Evolutionary conservation across 1,140 invertebrate genomes (phyloP).

Genomic region (Episyrphus balteatus): DNA sequence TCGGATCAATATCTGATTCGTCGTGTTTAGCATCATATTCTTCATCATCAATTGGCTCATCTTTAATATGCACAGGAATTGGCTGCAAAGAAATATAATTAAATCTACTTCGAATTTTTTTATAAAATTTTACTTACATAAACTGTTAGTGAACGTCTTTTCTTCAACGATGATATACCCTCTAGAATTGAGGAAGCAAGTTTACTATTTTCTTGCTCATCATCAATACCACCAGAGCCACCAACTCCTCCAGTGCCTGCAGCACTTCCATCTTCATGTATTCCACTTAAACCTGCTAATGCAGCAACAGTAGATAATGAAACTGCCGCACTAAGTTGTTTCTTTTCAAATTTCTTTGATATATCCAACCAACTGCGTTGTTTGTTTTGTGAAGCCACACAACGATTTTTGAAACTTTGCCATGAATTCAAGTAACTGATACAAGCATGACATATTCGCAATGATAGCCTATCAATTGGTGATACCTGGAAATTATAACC

Average conservation of each 20-base stretch:
- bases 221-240: slow-evolving; percentile 1
- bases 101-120: neutral
- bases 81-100: slow-evolving; percentile 15
- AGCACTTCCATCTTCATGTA: neutral
- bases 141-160: slow-evolving; percentile 35
- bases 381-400: slow-evolving; percentile 27
- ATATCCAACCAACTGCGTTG: slow-evolving; percentile 32
- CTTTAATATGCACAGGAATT: slow-evolving; percentile 31
- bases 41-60: slow-evolving; percentile 33
- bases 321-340: neutral
- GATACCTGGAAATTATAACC: slow-evolving; percentile 19
- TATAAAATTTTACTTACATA: slow-evolving; percentile 31
- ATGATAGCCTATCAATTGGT: slow-evolving; percentile 25
- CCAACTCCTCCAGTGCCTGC: neutral
- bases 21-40: slow-evolving; percentile 24
- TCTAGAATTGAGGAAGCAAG: slow-evolving; percentile 23
- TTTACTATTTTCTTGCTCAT: slow-evolving; percentile 7
- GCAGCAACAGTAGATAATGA: slow-evolving; percentile 7
- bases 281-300: neutral
- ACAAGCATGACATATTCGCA: slow-evolving; percentile 34
- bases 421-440: slow-evolving; percentile 36
- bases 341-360: slow-evolving; percentile 17
- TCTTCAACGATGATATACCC: slow-evolving; percentile 32
- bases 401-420: slow-evolving; percentile 37
- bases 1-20: slow-evolving; percentile 33